phyloP scores from a whole-genome alignment of 2,113 vertebrate genomes.

The Apteryx mantelli region DNA sequence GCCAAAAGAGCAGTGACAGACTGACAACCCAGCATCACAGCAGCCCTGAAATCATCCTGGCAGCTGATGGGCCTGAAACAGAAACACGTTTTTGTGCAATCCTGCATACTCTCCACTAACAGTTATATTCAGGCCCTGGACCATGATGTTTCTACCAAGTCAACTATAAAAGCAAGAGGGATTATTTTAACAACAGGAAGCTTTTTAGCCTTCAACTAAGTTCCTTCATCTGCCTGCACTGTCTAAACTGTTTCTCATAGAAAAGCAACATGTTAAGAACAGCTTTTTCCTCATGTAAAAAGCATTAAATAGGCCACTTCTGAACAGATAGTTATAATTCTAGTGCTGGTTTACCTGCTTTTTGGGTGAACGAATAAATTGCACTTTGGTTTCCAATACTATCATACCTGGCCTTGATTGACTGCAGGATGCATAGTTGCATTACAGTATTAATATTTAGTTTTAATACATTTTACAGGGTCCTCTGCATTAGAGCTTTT shows the following conservation, averaged over 20 bases:
- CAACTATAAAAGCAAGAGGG: not conserved
- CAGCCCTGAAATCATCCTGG: not conserved
- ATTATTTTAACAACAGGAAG: not conserved
- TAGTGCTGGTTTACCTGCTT: not conserved
- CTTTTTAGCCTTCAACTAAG: not conserved
- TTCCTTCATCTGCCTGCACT: not conserved
- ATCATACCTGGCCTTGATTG: not conserved
- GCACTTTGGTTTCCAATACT: not conserved
- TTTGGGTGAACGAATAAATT: constrained; percentile 7
- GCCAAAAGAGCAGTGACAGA: not conserved
- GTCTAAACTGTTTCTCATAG: not conserved
- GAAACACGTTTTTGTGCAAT: not conserved
- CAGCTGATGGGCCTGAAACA: not conserved
- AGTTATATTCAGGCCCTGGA: not conserved
- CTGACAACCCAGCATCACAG: not conserved
- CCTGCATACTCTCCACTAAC: not conserved
- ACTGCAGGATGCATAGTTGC: not conserved
- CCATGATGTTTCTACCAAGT: not conserved
- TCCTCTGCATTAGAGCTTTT: not conserved
- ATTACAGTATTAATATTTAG: constrained; percentile 44
- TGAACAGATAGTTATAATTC: not conserved
- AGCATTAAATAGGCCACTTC: not conserved
- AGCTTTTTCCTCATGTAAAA: not conserved
- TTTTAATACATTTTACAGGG: constrained; percentile 40
- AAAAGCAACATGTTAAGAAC: not conserved